These are phyloP conservation scores for Silurus glanis DNA, from an alignment of 2,113 vertebrate genomes.

Conservation along the genomic window DNA sequence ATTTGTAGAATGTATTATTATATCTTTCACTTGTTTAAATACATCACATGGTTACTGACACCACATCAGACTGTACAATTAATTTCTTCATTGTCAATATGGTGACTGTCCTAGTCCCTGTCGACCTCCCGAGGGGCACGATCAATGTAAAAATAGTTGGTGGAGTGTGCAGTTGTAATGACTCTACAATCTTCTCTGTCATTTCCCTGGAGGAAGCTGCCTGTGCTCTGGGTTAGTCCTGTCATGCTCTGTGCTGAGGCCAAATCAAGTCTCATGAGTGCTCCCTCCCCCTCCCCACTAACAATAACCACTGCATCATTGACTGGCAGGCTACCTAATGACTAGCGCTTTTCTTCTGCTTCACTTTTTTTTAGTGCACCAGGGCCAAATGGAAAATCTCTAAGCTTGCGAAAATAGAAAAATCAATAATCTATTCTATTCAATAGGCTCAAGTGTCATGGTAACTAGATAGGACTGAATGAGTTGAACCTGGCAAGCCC, in stretches of 20 bases:
- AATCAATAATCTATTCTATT: slow-evolving; percentile 82
- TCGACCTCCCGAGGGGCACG: slow-evolving; percentile 2
- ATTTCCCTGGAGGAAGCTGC: slow-evolving; percentile 41
- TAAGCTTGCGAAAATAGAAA: slow-evolving; percentile 68
- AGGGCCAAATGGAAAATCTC: slow-evolving; percentile 70
- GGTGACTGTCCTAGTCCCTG: slow-evolving; percentile 14
- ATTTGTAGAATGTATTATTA: neutral
- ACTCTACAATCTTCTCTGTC: slow-evolving; percentile 46
- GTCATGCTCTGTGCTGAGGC: slow-evolving; percentile 34
- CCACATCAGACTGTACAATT: slow-evolving; percentile 19
- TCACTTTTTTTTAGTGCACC: slow-evolving; percentile 52
- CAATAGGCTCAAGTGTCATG: slow-evolving; percentile 72
- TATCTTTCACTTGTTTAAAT: neutral
- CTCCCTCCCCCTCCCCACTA: slow-evolving; percentile 44
- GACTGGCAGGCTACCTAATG: slow-evolving; percentile 67
- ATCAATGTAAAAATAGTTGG: slow-evolving; percentile 45
- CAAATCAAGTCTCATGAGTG: slow-evolving; percentile 41
- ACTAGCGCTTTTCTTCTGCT: slow-evolving; percentile 66
- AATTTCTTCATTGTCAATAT: slow-evolving; percentile 34
- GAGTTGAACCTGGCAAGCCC: slow-evolving; percentile 66
- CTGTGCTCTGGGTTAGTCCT: slow-evolving; percentile 35
- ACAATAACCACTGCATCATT: slow-evolving; percentile 62
- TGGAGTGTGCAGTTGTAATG: slow-evolving; percentile 40
- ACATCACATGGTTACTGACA: neutral
- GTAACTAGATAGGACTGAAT: slow-evolving; percentile 73